These are phyloP conservation scores for Tubulanus polymorphus DNA, from an alignment of 2,888 invertebrate genomes.

Conservation along the genomic window DNA sequence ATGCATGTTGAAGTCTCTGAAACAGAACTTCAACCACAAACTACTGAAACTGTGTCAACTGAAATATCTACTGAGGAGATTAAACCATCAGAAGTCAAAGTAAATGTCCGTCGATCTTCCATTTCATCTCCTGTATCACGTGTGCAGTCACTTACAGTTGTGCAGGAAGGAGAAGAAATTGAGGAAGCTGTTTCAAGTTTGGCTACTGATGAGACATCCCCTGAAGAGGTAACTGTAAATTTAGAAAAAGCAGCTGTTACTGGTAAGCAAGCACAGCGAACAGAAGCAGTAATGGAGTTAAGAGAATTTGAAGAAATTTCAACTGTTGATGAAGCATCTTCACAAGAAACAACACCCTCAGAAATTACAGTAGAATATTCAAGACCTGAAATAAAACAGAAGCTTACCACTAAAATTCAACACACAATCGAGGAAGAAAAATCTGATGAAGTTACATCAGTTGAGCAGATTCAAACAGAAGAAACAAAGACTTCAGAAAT, in stretches of 20 bases:
- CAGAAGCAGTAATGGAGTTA: neutral
- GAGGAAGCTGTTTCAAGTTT: neutral
- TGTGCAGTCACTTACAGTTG: neutral
- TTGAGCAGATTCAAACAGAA: slow-evolving; percentile 2
- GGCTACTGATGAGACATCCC: neutral
- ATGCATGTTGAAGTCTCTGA: slow-evolving; percentile 20
- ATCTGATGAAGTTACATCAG: slow-evolving; percentile 12
- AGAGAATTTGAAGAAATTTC: slow-evolving; percentile 14
- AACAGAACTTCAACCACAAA: slow-evolving; percentile 20
- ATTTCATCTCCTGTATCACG: too few relatives aligned
- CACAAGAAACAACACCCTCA: slow-evolving; percentile 15
- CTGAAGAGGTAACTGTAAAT: slow-evolving; percentile 16
- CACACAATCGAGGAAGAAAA: slow-evolving; percentile 21
- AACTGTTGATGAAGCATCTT: slow-evolving; percentile 16
- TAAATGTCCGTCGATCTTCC: too few relatives aligned
- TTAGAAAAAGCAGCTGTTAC: slow-evolving; percentile 9
- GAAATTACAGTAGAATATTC: slow-evolving; percentile 6
- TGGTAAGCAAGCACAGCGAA: neutral
- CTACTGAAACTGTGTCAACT: slow-evolving; percentile 1
- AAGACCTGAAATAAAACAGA: neutral
- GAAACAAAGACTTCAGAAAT: slow-evolving; percentile 10
- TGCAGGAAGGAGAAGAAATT: slow-evolving; percentile 3
- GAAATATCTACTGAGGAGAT: slow-evolving; percentile 4
- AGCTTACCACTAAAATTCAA: neutral
- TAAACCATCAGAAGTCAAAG: slow-evolving; percentile 3